Evolutionary conservation across 2,113 vertebrate genomes (phyloP).

Genomic region (Recurvirostra avosetta): DNA sequence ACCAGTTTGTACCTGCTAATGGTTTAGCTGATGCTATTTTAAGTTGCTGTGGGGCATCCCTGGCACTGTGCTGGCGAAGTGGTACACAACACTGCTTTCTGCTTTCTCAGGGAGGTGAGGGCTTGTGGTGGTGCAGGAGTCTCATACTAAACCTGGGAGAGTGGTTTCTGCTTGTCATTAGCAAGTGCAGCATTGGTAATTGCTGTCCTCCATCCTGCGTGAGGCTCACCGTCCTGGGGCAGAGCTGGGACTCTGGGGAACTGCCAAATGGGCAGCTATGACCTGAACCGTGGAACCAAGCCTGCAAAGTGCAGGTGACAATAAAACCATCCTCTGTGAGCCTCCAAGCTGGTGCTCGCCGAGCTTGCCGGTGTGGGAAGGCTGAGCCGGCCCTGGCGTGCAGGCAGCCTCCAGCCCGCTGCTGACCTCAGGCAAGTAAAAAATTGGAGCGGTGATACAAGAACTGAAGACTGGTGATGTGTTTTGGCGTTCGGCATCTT

Average conservation of each 20-base stretch:
- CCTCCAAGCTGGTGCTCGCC: not conserved
- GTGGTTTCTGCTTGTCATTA: not conserved
- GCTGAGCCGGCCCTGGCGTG: not conserved
- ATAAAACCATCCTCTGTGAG: not conserved
- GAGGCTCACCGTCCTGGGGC: not conserved
- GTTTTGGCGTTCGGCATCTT: not conserved
- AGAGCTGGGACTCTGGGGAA: not conserved
- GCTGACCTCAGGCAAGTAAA: not conserved
- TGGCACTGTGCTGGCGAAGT: not conserved
- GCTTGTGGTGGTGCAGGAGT: not conserved
- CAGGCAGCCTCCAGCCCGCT: not conserved
- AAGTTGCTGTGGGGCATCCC: not conserved
- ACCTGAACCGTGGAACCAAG: not conserved
- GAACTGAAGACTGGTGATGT: not conserved
- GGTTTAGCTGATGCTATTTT: not conserved
- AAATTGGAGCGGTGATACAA: not conserved
- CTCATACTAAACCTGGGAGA: not conserved
- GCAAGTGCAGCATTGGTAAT: not conserved
- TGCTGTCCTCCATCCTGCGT: not conserved
- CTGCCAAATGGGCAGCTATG: not conserved
- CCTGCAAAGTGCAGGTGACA: not conserved
- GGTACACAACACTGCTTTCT: not conserved
- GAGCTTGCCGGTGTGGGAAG: rapidly evolving
- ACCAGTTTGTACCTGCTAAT: not conserved
- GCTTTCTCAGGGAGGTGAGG: not conserved